These are phyloP conservation scores for Nothoprocta perdicaria DNA, from an alignment of 2,113 vertebrate genomes.

Conservation along the genomic window DNA sequence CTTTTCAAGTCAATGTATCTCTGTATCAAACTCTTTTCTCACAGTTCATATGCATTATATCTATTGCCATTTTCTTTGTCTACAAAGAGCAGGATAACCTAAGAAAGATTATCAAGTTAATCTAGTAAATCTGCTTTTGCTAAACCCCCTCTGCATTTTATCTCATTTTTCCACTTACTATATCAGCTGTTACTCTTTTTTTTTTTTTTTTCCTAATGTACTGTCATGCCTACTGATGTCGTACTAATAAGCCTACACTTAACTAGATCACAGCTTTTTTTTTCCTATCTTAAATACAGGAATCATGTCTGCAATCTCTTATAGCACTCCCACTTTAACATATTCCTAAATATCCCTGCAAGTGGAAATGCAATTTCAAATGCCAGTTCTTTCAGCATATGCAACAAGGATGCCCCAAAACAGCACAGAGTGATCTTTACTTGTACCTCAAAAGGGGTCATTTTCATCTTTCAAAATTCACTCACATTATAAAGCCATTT, in stretches of 20 bases:
- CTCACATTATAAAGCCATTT: background rate
- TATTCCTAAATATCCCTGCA: constrained; percentile 16
- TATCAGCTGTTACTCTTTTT: constrained; percentile 18
- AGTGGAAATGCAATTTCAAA: background rate
- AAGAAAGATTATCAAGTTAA: constrained; percentile 65
- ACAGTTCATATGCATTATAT: constrained; percentile 2
- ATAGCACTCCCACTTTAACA: background rate
- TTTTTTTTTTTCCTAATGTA: background rate
- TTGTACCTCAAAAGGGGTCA: background rate
- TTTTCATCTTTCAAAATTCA: constrained; percentile 2
- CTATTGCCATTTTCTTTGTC: constrained; percentile 31
- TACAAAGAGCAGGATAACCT: constrained; percentile 66
- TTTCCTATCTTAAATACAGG: background rate
- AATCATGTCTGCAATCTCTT: constrained; percentile 11
- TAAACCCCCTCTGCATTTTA: constrained; percentile 68
- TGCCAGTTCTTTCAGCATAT: background rate
- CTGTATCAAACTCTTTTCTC: constrained; percentile 52
- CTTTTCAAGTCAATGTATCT: constrained; percentile 16
- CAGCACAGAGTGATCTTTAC: background rate
- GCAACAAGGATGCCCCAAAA: background rate
- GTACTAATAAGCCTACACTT: background rate
- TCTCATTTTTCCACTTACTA: constrained; percentile 51
- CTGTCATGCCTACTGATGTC: constrained; percentile 17
- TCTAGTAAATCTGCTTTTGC: constrained; percentile 62
- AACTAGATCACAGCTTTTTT: background rate